phyloP scores from a whole-genome alignment of 2,113 vertebrate genomes.

The Caracal caracal region DNA sequence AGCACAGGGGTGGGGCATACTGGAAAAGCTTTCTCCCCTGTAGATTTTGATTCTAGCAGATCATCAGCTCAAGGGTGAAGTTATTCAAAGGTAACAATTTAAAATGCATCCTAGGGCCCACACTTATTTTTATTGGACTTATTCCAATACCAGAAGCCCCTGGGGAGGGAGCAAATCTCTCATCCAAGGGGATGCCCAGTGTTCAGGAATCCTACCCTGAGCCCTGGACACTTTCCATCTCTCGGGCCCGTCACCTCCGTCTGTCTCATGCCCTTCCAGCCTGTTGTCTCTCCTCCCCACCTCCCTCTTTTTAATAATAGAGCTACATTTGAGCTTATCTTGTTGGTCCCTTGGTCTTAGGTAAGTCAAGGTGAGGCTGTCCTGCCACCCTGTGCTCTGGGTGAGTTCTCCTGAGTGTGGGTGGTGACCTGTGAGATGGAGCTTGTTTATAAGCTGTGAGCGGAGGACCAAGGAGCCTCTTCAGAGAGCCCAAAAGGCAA shows the following conservation, averaged over 20 bases:
- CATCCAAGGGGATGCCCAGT: neutral
- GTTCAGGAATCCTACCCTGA: neutral
- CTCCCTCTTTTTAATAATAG: neutral
- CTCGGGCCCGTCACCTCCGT: too few relatives aligned
- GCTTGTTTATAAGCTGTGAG: neutral
- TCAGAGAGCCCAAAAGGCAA: neutral
- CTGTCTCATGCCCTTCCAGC: neutral
- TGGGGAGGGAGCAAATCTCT: neutral
- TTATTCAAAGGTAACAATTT: neutral
- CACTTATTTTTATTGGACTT: neutral
- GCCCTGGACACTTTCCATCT: neutral
- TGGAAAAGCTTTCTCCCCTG: neutral
- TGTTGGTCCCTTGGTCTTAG: neutral
- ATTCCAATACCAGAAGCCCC: neutral
- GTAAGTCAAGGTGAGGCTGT: neutral
- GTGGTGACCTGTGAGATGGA: neutral
- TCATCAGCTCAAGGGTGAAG: neutral
- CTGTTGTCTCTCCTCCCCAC: neutral
- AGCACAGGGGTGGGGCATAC: fast-evolving
- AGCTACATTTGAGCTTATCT: neutral
- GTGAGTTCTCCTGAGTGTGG: neutral
- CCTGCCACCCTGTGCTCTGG: constrained; percentile 60
- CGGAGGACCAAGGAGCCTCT: neutral
- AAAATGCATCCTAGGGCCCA: neutral
- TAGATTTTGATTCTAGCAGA: neutral